Percentiles rank a stretch among this genome's conserved stretches.
These are phyloP conservation scores for Bruchidius siliquastri DNA, from an alignment of 2,888 invertebrate species.

Conservation along the genomic window DNA sequence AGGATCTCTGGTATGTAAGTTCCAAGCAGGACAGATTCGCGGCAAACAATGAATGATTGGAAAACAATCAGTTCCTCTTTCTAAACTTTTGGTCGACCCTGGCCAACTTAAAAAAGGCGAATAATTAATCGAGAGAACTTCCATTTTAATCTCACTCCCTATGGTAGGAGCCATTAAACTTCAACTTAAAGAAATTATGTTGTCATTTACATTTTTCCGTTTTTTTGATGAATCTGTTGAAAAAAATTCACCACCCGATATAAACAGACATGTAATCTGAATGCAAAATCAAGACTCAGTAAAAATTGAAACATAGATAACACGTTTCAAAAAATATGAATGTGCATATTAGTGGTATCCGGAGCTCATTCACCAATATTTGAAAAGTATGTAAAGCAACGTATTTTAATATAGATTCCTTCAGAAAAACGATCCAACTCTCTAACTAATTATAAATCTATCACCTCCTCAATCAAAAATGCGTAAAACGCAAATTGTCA, in stretches of 20 bases:
- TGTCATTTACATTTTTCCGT: neutral
- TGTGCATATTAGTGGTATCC: no score
- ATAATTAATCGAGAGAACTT: neutral
- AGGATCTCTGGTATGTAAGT: neutral
- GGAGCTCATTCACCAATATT: no score
- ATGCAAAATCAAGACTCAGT: no score
- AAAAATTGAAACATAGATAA: no score
- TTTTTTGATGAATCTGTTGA: neutral
- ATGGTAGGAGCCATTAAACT: neutral
- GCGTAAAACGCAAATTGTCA: no score
- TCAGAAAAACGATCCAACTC: no score
- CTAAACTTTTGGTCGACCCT: neutral
- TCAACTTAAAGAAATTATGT: neutral
- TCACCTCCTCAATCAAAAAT: no score
- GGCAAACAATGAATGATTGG: neutral
- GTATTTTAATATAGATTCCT: no score
- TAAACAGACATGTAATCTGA: neutral
- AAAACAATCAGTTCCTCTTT: neutral
- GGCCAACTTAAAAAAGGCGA: neutral
- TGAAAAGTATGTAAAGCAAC: no score
- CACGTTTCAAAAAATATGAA: no score
- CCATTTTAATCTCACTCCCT: neutral
- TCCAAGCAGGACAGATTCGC: neutral
- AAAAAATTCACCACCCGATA: neutral
- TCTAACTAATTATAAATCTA: no score